These are phyloP conservation scores for Xestia sexstrigata DNA, from an alignment of 2,888 invertebrate species.

Conservation along the genomic window DNA sequence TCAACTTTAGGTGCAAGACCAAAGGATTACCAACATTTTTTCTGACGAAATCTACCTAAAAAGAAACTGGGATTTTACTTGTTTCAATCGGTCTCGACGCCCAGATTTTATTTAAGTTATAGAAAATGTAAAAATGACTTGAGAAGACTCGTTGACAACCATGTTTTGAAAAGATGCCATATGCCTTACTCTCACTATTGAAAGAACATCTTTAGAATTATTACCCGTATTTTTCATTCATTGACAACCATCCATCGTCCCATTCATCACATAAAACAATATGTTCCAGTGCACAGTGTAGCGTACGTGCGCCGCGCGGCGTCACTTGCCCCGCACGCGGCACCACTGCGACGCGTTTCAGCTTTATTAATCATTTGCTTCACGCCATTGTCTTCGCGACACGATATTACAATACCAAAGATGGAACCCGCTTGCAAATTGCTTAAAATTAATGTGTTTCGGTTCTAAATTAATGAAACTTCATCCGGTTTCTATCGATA, in stretches of 20 bases:
- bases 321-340: not conserved
- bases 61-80: not conserved
- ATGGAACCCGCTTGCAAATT: constrained; percentile 47
- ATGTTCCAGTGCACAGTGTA: not conserved
- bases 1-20: no score
- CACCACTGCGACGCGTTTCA: constrained; percentile 9
- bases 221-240: not conserved
- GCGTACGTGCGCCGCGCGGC: not conserved
- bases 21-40: no score
- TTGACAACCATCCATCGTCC: not conserved
- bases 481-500: constrained; percentile 21
- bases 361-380: constrained; percentile 27
- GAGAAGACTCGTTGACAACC: not conserved
- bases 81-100: not conserved
- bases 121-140: not conserved
- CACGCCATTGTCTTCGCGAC: constrained; percentile 62
- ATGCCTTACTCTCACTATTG: not conserved
- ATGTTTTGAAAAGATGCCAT: not conserved
- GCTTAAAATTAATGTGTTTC: constrained; percentile 56
- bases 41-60: not conserved
- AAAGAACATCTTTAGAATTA: not conserved
- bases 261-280: not conserved
- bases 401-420: constrained; percentile 67
- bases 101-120: not conserved
- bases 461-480: constrained; percentile 47